Evolutionary conservation across 23 tunicate genomes (phyloP), one percentile per base, ranked within the genome.

Genomic region (Trididemnum nubilum): DNA sequence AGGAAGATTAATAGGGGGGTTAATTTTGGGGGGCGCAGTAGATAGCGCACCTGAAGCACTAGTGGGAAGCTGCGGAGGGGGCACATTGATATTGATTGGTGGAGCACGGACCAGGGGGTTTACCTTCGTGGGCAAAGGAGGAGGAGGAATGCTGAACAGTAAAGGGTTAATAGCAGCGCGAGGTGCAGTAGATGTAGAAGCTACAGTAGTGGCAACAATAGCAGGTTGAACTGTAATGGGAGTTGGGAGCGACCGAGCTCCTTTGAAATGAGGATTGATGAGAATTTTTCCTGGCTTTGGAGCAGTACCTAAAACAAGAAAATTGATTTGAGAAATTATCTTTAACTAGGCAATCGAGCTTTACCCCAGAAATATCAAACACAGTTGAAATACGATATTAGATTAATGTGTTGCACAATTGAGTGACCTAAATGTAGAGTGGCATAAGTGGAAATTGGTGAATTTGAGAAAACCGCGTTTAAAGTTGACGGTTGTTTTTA

Each of bases 181-280:
- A 32, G 81, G 70, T 29, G 75, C 12, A 36, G 51, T 32, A 0
- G 49, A 12, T 0, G 78, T 26, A 4, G 78, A 1, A 23, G 84
- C 29, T 3, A 15, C 26, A 23, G 34, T 80, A 23, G 61, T 38
- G 0, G 33, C 34, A 19, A 38, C 5, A 25, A 60, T 24, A 0
- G 74, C 19, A 31, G 40, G 40, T n/a, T n/a, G n/a, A 2, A 33
- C 9, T 24, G 71, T 25, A 25, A 72, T 54, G 2, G 75, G 2
- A 5, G 84, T 34, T 7, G 74, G 37, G 21, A 87, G 33, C 0
- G 65, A 30, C 7, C 85, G 58, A 35, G 76, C 49, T 30, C 91
- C 91, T 81, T 87, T 87, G 67, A 87, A 87, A 72, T 87, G 85
- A 40, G 91, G 91, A 38, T 87, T 87, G 75, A 87, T 87, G 27